Evolutionary conservation across 2,888 invertebrate genomes (phyloP), one percentile per base, ranked within the genome.

Genomic region (Cylloceria caligata): DNA sequence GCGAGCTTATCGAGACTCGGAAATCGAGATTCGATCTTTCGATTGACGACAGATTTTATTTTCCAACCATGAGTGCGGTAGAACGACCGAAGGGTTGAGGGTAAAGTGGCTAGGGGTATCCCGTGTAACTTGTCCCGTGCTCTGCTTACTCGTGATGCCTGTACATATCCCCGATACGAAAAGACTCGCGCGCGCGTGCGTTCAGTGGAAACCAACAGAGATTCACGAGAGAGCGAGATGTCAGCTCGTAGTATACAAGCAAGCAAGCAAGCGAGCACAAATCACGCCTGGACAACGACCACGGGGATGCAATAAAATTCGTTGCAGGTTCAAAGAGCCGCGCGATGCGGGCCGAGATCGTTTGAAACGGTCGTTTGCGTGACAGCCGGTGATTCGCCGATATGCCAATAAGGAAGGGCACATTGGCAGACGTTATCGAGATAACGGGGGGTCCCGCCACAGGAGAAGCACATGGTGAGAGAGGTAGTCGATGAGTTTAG

Each of bases 371-470:
- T 83, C 83, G 78, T 83, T 80, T 71, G 72, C 72, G 83, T 84
- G 85, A 85, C 83, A 85, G 83, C 78, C 84, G 76, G 85, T 86
- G 87, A 88, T 89, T 84, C 81, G 69, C 79, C 83, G 89, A 89
- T 88, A 89, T 86, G 88, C 88, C 88, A 89, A 88, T 89, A 89
- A 88, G 88, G 88, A 81, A 84, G 78, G 68, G 81, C 74, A 45
- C 76, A 84, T 84, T 84, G 80, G 84, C 82, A 80, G 74, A 67
- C 79, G 80, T 80, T 84, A 84, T 84, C 81, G 60, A 73, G 81
- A 83, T 83, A 83, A 81, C 76, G 42, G 74, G 73, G 69, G 49
- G 57, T 55, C 60, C 62, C 65, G 27, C 21, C 36, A 42, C 30
- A n/a, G 36, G 68, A 45, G 74, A 34, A 60, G 45, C 47, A 4